phyloP scores from a whole-genome alignment of 2,888 invertebrate species.

The Ophion obscuratus region DNA sequence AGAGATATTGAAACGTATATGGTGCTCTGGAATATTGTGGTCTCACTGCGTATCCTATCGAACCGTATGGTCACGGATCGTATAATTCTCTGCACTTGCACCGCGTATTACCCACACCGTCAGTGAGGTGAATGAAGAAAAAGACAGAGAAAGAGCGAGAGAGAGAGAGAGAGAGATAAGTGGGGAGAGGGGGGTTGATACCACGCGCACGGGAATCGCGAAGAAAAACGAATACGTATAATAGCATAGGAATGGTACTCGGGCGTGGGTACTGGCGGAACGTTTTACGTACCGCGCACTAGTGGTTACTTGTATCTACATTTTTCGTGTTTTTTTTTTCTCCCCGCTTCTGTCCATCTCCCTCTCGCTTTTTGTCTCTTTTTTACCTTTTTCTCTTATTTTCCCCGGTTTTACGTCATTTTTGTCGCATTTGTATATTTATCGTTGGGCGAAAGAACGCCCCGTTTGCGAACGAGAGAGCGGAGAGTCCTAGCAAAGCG shows the following conservation, averaged over 20 bases:
- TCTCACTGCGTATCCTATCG: constrained; percentile 43
- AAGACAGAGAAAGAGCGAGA: too few species aligned
- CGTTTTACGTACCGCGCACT: constrained; percentile 59
- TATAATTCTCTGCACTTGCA: constrained; percentile 52
- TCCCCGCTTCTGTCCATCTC: neutral
- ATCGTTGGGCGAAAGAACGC: constrained; percentile 46
- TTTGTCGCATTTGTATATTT: constrained; percentile 37
- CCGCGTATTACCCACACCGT: constrained; percentile 26
- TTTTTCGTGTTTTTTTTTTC: neutral
- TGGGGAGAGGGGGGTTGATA: neutral
- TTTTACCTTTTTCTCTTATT: constrained; percentile 3
- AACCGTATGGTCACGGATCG: constrained; percentile 60
- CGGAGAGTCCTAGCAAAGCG: neutral
- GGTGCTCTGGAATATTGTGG: constrained; percentile 44
- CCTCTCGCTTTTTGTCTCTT: neutral
- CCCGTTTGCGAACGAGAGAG: neutral
- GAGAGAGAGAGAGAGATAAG: too few species aligned
- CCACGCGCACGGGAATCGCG: neutral
- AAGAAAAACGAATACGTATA: constrained; percentile 17
- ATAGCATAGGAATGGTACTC: constrained; percentile 44
- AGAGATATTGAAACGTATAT: constrained; percentile 45
- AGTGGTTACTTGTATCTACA: constrained; percentile 31
- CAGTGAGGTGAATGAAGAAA: constrained; percentile 13
- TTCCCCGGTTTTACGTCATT: constrained; percentile 15
- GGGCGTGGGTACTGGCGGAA: constrained; percentile 28